These are phyloP conservation scores for Leuctra nigra DNA, from an alignment of 2,888 invertebrate species.

Conservation along the genomic window DNA sequence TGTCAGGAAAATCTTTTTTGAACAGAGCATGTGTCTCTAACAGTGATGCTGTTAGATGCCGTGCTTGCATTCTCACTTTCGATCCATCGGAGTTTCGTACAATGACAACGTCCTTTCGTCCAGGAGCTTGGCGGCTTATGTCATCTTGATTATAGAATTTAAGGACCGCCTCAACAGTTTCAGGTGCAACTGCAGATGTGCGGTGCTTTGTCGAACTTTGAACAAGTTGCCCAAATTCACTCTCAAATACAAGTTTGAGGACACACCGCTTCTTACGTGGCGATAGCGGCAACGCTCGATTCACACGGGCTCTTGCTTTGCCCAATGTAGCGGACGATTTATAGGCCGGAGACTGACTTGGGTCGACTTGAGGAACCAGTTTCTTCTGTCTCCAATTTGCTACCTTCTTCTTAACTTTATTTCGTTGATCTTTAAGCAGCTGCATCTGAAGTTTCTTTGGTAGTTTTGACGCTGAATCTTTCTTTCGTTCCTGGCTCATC, in stretches of 20 bases:
- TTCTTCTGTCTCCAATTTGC: not conserved
- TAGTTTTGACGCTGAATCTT: not conserved
- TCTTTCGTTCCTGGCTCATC: not conserved
- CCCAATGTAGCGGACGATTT: constrained; percentile 1
- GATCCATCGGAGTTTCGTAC: constrained; percentile 7
- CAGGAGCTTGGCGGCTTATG: constrained; percentile 20
- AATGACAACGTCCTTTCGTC: constrained; percentile 17
- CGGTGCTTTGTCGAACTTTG: too few species aligned
- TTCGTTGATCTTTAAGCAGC: too few species aligned
- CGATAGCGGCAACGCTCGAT: not conserved
- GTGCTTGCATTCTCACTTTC: constrained; percentile 15
- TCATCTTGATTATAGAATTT: constrained; percentile 7
- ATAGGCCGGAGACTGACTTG: not conserved
- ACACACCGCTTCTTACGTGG: constrained; percentile 1
- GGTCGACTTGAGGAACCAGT: too few species aligned
- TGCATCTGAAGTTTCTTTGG: not conserved
- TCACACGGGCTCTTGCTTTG: not conserved
- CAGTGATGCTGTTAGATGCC: constrained; percentile 9
- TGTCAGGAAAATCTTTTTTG: not conserved
- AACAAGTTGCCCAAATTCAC: not conserved
- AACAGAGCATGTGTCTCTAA: not conserved
- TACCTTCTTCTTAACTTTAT: not conserved
- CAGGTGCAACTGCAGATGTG: not conserved
- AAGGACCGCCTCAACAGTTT: not conserved
- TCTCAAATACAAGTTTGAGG: not conserved